These are phyloP conservation scores for Brachionus calyciflorus DNA, from an alignment of 1,140 invertebrate species.

Conservation along the genomic window DNA sequence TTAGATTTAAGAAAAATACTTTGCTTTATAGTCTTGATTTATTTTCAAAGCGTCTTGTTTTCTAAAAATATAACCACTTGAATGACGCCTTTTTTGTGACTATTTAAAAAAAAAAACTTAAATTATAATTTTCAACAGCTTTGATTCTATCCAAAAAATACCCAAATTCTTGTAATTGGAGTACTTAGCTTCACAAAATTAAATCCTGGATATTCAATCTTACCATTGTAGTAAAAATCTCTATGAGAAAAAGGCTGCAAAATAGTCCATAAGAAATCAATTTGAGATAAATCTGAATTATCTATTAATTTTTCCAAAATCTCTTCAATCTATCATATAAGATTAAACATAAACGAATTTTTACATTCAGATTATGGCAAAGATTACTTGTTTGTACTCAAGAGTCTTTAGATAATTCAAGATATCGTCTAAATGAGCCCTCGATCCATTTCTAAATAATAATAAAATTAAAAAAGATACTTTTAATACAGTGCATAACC, in stretches of 20 bases:
- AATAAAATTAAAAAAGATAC: too few relatives aligned
- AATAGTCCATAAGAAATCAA: slow-evolving; percentile 56
- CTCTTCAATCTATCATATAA: neutral
- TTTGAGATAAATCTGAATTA: slow-evolving; percentile 48
- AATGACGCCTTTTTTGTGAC: slow-evolving; percentile 6
- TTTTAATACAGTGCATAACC: too few relatives aligned
- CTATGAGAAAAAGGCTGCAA: slow-evolving; percentile 56
- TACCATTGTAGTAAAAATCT: slow-evolving; percentile 57
- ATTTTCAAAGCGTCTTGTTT: slow-evolving; percentile 8
- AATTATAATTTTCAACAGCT: neutral
- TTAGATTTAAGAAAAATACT: neutral
- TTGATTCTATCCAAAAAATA: neutral
- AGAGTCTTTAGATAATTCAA: too few relatives aligned
- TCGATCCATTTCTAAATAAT: too few relatives aligned
- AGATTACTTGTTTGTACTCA: too few relatives aligned
- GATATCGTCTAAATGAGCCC: too few relatives aligned
- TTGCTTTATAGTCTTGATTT: slow-evolving; percentile 16
- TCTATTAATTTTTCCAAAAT: slow-evolving; percentile 4
- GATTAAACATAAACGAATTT: too few relatives aligned
- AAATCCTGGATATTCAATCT: slow-evolving; percentile 52
- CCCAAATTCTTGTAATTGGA: slow-evolving; percentile 50
- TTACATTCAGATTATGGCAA: too few relatives aligned
- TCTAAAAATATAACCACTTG: slow-evolving; percentile 1
- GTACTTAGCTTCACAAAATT: slow-evolving; percentile 57
- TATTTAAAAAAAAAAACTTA: neutral